Conservation (phyloP, 2,888 invertebrate species). For the Adineta ricciae region DNA sequence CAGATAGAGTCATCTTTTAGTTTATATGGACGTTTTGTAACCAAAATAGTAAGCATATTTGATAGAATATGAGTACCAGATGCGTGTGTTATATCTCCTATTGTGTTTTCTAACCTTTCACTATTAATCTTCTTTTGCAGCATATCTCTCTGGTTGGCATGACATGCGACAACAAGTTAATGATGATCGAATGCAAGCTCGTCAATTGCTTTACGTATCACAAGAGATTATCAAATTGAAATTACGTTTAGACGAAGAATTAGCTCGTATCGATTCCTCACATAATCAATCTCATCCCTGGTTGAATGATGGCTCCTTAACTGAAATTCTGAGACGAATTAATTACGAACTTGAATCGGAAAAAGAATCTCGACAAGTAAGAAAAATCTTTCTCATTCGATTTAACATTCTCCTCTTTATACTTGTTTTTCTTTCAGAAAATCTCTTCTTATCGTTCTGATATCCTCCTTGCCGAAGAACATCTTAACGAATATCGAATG, state of each 20-base stretch:
- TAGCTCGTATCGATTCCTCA: background rate
- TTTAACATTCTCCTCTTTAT: background rate
- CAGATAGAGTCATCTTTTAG: background rate
- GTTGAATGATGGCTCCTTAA: background rate
- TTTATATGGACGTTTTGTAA: background rate
- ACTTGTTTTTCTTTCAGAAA: background rate
- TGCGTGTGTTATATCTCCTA: background rate
- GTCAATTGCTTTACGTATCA: background rate
- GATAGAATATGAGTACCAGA: background rate
- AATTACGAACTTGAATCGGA: background rate
- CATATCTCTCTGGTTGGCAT: slow-evolving; percentile 16
- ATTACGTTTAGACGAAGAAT: background rate
- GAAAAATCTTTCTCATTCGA: too few relatives aligned
- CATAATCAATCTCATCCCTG: background rate
- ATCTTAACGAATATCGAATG: slow-evolving; percentile 16
- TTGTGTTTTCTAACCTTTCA: background rate
- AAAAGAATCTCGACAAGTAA: background rate
- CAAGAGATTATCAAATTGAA: background rate
- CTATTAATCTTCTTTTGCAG: background rate
- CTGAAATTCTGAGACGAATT: background rate
- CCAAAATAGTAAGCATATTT: background rate
- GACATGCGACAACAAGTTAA: slow-evolving; percentile 19
- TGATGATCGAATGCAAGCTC: slow-evolving; percentile 2
- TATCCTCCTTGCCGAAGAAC: background rate
- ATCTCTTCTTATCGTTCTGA: background rate